Percentiles rank a stretch among this genome's conserved stretches.
Evolutionary conservation across 1,140 invertebrate genomes (phyloP).

Genomic region (Drosophila lacertosa): DNA sequence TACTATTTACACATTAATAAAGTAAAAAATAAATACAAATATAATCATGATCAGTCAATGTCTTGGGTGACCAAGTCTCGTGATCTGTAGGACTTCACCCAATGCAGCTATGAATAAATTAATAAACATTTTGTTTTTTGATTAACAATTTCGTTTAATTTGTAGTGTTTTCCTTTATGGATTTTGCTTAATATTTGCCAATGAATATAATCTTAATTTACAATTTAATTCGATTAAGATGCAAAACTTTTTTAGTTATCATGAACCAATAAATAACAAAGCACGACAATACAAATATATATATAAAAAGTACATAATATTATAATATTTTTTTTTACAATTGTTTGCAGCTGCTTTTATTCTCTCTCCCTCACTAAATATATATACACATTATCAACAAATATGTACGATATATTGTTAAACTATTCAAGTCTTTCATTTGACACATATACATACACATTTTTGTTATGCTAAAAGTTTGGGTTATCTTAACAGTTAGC

Average conservation of each 20-base stretch:
- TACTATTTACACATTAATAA: constrained; percentile 6
- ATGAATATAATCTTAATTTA: constrained; percentile 26
- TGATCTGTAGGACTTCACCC: constrained; percentile 8
- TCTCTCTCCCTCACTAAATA: constrained; percentile 28
- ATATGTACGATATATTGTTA: constrained; percentile 26
- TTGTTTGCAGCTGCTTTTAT: constrained; percentile 16
- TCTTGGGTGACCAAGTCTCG: constrained; percentile 12
- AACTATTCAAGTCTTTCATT: constrained; percentile 45
- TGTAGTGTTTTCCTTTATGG: constrained; percentile 38
- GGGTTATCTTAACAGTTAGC: constrained; percentile 3
- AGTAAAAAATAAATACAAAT: not conserved
- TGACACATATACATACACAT: constrained; percentile 35
- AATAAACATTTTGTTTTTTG: constrained; percentile 40
- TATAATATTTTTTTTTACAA: constrained; percentile 29
- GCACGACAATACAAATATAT: constrained; percentile 28
- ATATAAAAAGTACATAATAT: constrained; percentile 18
- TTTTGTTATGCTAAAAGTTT: constrained; percentile 37
- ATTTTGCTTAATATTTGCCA: constrained; percentile 44
- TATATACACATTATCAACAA: constrained; percentile 26
- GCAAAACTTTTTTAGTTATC: constrained; percentile 25
- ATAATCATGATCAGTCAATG: constrained; percentile 14
- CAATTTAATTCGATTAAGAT: constrained; percentile 34
- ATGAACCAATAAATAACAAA: constrained; percentile 52
- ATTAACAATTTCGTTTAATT: constrained; percentile 73
- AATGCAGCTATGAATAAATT: constrained; percentile 3